These are phyloP conservation scores for Ephestia elutella DNA, from an alignment of 1,140 invertebrate genomes.

Conservation along the genomic window DNA sequence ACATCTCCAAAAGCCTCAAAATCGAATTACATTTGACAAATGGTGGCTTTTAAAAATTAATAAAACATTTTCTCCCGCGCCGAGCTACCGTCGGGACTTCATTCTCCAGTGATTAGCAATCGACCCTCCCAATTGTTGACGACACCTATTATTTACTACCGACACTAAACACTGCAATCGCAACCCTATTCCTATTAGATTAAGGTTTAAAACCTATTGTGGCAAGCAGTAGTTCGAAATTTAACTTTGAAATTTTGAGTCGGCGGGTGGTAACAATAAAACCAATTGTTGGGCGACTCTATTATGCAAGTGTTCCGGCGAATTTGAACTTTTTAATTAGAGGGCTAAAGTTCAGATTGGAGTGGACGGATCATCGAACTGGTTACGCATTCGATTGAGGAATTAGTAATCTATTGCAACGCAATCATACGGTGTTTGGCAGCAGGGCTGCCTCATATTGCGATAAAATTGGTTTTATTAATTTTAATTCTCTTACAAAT, in stretches of 20 bases:
- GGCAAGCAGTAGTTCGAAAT: slow-evolving; percentile 26
- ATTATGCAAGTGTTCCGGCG: slow-evolving; percentile 29
- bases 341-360: slow-evolving; percentile 19
- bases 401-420: slow-evolving; percentile 67
- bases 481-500: too few relatives aligned
- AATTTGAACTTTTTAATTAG: slow-evolving; percentile 25
- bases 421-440: slow-evolving; percentile 42
- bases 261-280: slow-evolving; percentile 70
- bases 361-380: slow-evolving; percentile 10
- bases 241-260: slow-evolving; percentile 50
- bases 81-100: slow-evolving; percentile 23
- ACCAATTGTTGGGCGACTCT: slow-evolving; percentile 53
- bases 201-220: slow-evolving; percentile 23
- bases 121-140: slow-evolving; percentile 42
- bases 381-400: slow-evolving; percentile 54
- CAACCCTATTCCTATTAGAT: slow-evolving; percentile 20
- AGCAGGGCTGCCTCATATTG: slow-evolving; percentile 30
- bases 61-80: slow-evolving; percentile 23
- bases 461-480: not conserved
- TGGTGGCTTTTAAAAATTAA: slow-evolving; percentile 25
- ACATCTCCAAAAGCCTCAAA: slow-evolving; percentile 5
- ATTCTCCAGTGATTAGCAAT: slow-evolving; percentile 60
- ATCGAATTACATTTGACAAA: slow-evolving; percentile 15
- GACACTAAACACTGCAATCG: slow-evolving; percentile 15
- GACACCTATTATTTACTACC: slow-evolving; percentile 61